phyloP scores from a whole-genome alignment of 2,113 vertebrate genomes.

The Brevimyrus niger region DNA sequence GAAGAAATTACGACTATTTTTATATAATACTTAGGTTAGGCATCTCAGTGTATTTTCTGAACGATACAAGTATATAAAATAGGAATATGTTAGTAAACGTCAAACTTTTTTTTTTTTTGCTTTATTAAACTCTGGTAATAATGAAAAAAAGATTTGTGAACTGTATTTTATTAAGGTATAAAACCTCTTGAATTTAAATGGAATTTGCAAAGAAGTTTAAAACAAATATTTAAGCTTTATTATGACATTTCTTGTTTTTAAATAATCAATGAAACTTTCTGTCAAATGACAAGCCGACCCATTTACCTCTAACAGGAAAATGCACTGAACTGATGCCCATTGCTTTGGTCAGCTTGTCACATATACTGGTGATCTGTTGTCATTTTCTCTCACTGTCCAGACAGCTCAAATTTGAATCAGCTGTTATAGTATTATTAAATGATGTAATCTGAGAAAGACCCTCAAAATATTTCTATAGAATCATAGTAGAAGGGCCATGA shows the following conservation, averaged over 20 bases:
- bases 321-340: neutral
- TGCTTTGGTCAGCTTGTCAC: neutral
- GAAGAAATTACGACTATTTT: conserved; percentile 12
- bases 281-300: conserved; percentile 1
- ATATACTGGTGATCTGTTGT: neutral
- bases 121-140: conserved; percentile 38
- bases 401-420: neutral
- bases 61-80: neutral
- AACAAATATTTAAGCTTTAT: conserved; percentile 18
- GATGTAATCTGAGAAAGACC: conserved; percentile 25
- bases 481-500: neutral
- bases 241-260: conserved; percentile 7
- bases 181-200: conserved; percentile 9
- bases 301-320: conserved; percentile 9
- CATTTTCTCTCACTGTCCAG: neutral
- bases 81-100: conserved; percentile 37
- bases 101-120: conserved; percentile 33
- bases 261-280: neutral
- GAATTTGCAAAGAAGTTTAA: conserved; percentile 14
- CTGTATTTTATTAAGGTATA: conserved; percentile 19
- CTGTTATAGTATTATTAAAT: conserved; percentile 41
- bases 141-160: conserved; percentile 15
- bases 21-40: conserved; percentile 13
- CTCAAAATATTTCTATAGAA: neutral
- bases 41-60: conserved; percentile 46